A percentile compares a stretch with the other conserved stretches of the same genome.
Evolutionary conservation across 2,888 invertebrate species (phyloP).

Genomic region (Tetrapedia diversipes): DNA sequence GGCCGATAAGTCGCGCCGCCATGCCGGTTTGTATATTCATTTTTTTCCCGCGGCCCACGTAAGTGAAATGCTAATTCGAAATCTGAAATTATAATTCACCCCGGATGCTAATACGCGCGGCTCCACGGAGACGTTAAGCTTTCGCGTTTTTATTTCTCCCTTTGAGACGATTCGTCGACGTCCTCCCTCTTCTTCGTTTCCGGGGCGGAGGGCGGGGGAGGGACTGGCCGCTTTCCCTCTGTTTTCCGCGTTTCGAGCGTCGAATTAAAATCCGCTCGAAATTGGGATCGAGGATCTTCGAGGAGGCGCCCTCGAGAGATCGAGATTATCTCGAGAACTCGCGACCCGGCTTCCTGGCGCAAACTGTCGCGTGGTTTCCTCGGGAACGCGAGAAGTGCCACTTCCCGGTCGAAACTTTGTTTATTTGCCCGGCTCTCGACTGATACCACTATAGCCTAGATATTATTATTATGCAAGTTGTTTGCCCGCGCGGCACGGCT

Average conservation of each 20-base stretch:
- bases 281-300: conserved; percentile 9
- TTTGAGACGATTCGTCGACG: conserved; percentile 6
- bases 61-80: conserved; percentile 51
- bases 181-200: background rate
- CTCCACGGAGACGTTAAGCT: conserved; percentile 16
- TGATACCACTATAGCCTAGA: background rate
- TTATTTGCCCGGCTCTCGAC: conserved; percentile 24
- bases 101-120: conserved; percentile 40
- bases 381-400: conserved; percentile 10
- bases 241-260: background rate
- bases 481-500: too few species aligned
- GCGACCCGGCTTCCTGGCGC: background rate
- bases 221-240: background rate
- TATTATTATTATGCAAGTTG: conserved; percentile 22
- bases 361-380: conserved; percentile 21
- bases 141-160: conserved; percentile 33
- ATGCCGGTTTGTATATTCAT: conserved; percentile 44
- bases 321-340: conserved; percentile 18
- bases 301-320: background rate
- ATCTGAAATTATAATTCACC: conserved; percentile 54
- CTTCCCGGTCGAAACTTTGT: conserved; percentile 20
- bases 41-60: conserved; percentile 29
- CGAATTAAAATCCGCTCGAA: conserved; percentile 33
- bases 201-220: background rate
- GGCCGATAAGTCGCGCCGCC: background rate